These are phyloP conservation scores for Aphodius sticticus DNA, from an alignment of 2,888 invertebrate genomes.

Conservation along the genomic window DNA sequence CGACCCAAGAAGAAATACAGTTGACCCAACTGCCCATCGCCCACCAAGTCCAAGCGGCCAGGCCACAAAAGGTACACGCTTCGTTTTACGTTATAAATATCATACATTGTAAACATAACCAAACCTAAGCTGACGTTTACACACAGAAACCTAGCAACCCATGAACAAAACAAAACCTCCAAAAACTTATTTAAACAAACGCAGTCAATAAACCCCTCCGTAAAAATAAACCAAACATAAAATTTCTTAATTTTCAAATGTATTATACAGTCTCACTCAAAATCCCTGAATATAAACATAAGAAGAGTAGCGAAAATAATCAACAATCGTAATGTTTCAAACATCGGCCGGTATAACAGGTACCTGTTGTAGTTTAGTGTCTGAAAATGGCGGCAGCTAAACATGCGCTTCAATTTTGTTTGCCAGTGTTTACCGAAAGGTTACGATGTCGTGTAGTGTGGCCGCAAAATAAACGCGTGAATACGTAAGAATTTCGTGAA, in stretches of 20 bases:
- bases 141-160: neutral
- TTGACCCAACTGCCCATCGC: conserved; percentile 62
- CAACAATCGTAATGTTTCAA: conserved; percentile 30
- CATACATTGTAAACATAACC: conserved; percentile 6
- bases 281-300: neutral
- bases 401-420: conserved; percentile 60
- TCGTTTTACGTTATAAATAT: neutral
- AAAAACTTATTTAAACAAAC: neutral
- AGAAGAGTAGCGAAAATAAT: neutral
- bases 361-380: conserved; percentile 41
- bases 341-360: conserved; percentile 46
- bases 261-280: neutral
- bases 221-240: neutral
- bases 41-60: conserved; percentile 56
- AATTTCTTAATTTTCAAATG: neutral
- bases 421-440: conserved; percentile 62
- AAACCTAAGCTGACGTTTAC: conserved; percentile 16
- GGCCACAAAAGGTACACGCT: conserved; percentile 56
- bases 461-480: neutral
- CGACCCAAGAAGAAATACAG: conserved; percentile 65
- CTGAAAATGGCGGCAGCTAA: conserved; percentile 57
- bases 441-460: conserved; percentile 28
- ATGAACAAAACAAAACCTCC: neutral
- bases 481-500: conserved; percentile 15
- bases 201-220: neutral